A percentile compares a stretch with the other conserved stretches of the same genome.
Evolutionary conservation across 1,140 invertebrate species (phyloP).

Genomic region (Hetaerina americana): DNA sequence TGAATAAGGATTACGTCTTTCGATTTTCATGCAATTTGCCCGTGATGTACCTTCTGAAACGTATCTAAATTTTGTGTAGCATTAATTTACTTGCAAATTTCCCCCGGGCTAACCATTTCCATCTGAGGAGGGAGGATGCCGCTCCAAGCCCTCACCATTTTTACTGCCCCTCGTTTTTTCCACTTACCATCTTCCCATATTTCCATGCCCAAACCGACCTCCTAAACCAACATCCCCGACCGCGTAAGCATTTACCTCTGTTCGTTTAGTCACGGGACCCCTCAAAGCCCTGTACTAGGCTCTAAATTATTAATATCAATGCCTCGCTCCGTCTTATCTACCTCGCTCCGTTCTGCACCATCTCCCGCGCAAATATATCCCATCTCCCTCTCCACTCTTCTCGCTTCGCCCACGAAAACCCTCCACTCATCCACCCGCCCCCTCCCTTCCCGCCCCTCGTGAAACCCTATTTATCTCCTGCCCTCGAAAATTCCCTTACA

Average conservation of each 20-base stretch:
- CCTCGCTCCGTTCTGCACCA: background rate
- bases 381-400: background rate
- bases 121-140: too few relatives aligned
- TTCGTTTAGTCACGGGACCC: background rate
- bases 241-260: background rate
- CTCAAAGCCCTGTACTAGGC: background rate
- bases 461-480: background rate
- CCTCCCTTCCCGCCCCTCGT: background rate
- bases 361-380: background rate
- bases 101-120: too few relatives aligned
- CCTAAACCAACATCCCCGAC: background rate
- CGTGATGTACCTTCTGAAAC: too few relatives aligned
- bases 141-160: too few relatives aligned
- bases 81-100: too few relatives aligned
- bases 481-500: background rate
- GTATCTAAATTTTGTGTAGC: too few relatives aligned
- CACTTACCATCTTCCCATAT: too few relatives aligned
- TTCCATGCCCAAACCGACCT: too few relatives aligned
- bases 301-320: background rate
- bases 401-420: too few relatives aligned
- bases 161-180: too few relatives aligned
- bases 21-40: too few relatives aligned
- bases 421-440: background rate
- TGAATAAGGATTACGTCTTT: too few relatives aligned
- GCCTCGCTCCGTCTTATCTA: background rate